Percentiles rank a stretch among this genome's conserved stretches.
phyloP scores from a whole-genome alignment of 2,113 vertebrate species.

The Lichenostomus cassidix region DNA sequence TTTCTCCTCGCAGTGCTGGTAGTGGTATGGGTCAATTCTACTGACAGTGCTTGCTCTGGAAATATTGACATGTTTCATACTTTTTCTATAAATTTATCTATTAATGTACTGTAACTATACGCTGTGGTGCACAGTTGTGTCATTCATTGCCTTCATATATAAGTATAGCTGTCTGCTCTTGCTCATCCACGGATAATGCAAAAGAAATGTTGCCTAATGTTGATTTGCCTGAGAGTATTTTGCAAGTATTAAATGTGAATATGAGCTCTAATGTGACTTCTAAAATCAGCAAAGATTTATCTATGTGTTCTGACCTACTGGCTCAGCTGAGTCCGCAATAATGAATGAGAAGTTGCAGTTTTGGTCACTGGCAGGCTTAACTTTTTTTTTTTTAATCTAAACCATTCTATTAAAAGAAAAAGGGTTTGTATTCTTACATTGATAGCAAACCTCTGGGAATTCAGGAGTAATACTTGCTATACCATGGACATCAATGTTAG shows the following conservation, averaged over 20 bases:
- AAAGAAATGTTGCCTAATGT: not conserved
- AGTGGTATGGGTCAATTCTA: not conserved
- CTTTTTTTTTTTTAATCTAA: not conserved
- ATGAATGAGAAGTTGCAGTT: not conserved
- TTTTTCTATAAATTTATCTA: not conserved
- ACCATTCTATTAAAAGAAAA: not conserved
- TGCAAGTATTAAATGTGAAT: not conserved
- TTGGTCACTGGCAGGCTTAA: not conserved
- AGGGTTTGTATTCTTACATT: not conserved
- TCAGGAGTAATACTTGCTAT: not conserved
- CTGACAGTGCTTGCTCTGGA: not conserved
- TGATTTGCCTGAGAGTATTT: not conserved
- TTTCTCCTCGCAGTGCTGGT: fast-evolving
- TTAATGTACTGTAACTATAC: not conserved
- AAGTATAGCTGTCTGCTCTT: not conserved
- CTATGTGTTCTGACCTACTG: not conserved
- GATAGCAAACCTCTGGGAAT: not conserved
- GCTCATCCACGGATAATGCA: not conserved
- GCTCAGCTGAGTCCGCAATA: not conserved
- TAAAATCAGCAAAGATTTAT: not conserved
- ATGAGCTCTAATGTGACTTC: not conserved
- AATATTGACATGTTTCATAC: not conserved
- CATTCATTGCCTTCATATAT: not conserved
- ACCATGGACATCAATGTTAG: not conserved
- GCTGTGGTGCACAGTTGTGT: not conserved